These are phyloP conservation scores for Melangyna quadrimaculata DNA, from an alignment of 2,888 invertebrate species.

Conservation along the genomic window DNA sequence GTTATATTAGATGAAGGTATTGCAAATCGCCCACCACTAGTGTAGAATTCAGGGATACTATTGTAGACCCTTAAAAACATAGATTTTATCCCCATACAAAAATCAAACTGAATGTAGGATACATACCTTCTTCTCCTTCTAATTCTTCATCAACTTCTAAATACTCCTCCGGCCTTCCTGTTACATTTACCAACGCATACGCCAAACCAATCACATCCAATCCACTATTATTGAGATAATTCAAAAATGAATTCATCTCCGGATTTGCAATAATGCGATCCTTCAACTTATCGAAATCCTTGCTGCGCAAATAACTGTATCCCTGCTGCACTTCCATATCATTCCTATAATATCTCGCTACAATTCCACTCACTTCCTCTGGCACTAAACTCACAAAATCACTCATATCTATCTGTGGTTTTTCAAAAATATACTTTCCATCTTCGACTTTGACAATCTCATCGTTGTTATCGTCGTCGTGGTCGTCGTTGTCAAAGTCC, in stretches of 20 bases:
- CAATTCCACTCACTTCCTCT: constrained; percentile 76
- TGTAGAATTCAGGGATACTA: no score
- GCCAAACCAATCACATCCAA: constrained; percentile 77
- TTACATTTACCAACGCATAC: constrained; percentile 74
- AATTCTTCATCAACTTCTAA: neutral
- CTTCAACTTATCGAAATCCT: constrained; percentile 75
- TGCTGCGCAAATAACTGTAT: constrained; percentile 76
- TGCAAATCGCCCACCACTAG: no score
- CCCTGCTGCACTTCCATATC: constrained; percentile 78
- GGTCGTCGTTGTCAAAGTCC: constrained; percentile 63
- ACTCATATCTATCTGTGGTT: constrained; percentile 76
- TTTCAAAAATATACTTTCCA: constrained; percentile 23
- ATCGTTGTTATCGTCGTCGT: no score
- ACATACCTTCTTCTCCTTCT: neutral
- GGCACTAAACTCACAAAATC: constrained; percentile 78
- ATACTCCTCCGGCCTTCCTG: constrained; percentile 68
- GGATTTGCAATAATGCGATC: constrained; percentile 76
- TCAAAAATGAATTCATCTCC: constrained; percentile 77
- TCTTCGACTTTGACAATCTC: constrained; percentile 46
- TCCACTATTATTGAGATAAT: constrained; percentile 78
- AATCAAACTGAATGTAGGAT: no score
- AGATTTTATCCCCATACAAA: no score
- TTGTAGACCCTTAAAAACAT: no score
- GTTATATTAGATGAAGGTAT: no score
- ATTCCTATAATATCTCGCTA: constrained; percentile 76